A percentile compares a stretch with the other conserved stretches of the same genome.
Conservation (phyloP, 2,888 invertebrate genomes). For the Myathropa florea region DNA sequence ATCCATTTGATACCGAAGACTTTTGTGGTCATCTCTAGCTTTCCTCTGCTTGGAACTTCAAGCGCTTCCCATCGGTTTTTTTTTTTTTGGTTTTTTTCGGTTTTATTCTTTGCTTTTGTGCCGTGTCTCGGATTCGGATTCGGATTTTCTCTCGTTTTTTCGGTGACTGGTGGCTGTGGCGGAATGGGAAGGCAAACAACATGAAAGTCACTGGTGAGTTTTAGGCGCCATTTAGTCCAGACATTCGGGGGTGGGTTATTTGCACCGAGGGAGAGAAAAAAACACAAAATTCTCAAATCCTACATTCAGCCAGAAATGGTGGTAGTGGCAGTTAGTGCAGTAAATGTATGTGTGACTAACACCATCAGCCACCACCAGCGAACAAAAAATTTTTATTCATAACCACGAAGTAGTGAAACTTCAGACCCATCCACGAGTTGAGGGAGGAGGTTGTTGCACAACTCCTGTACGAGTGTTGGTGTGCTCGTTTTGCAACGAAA, state of each 20-base stretch:
- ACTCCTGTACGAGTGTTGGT: not conserved
- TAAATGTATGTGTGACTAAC: conserved; percentile 47
- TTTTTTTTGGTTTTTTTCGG: not conserved
- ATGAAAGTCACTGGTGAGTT: conserved; percentile 44
- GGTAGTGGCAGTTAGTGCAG: conserved; percentile 42
- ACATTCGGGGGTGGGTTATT: conserved; percentile 72
- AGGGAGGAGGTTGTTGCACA: not conserved
- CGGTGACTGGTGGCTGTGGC: not conserved
- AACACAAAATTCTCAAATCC: conserved; percentile 6
- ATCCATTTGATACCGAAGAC: conserved; percentile 12
- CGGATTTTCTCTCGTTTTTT: not conserved
- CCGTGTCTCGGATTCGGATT: not conserved
- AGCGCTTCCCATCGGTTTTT: not conserved
- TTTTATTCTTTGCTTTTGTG: not conserved
- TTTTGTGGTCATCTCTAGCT: conserved; percentile 54
- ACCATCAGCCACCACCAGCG: conserved; percentile 28
- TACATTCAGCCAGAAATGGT: conserved; percentile 41
- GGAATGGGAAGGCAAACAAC: conserved; percentile 23
- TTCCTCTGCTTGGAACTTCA: too few species aligned
- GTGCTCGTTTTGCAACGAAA: conserved; percentile 32
- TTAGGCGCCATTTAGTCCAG: conserved; percentile 74
- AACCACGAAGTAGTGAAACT: conserved; percentile 35
- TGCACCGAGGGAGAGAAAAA: conserved; percentile 58
- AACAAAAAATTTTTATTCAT: conserved; percentile 66
- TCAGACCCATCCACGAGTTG: not conserved